phyloP scores from a whole-genome alignment of 2,797 vertebrate genomes.

The Arctocebus calabarensis region DNA sequence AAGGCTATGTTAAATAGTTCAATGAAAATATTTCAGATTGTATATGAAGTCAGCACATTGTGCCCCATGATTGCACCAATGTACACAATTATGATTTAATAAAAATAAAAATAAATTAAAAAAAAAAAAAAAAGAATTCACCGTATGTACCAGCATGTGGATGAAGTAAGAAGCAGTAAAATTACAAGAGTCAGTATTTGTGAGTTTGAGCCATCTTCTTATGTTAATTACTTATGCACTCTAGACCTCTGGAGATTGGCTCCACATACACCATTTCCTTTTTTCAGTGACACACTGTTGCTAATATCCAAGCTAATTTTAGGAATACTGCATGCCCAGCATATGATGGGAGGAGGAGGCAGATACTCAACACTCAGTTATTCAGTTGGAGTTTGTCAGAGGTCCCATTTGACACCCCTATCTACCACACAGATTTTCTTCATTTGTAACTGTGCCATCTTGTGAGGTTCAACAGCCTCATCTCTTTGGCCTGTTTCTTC shows the following conservation, averaged over 20 bases:
- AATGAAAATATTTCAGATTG: no score
- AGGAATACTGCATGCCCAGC: not conserved
- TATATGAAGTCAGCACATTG: no score
- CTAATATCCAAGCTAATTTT: not conserved
- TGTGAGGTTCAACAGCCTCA: not conserved
- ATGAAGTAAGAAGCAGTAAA: not conserved
- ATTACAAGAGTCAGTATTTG: not conserved
- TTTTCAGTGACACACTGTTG: not conserved
- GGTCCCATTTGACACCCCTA: not conserved
- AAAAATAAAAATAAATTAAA: no score
- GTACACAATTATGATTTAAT: no score
- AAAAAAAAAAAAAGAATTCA: no score
- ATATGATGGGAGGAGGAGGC: not conserved
- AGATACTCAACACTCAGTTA: not conserved
- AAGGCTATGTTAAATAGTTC: no score
- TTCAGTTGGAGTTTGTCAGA: not conserved
- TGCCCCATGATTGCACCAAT: no score
- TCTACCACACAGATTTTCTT: not conserved
- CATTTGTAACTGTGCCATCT: not conserved
- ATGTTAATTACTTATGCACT: not conserved
- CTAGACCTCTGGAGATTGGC: not conserved
- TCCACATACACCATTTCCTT: not conserved
- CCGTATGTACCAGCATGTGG: not conserved
- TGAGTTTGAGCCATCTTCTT: not conserved
- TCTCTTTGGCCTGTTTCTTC: not conserved